Evolutionary conservation across 1,140 invertebrate genomes (phyloP), one percentile per base, ranked within the genome.

Genomic region (Oscheius sp.): DNA sequence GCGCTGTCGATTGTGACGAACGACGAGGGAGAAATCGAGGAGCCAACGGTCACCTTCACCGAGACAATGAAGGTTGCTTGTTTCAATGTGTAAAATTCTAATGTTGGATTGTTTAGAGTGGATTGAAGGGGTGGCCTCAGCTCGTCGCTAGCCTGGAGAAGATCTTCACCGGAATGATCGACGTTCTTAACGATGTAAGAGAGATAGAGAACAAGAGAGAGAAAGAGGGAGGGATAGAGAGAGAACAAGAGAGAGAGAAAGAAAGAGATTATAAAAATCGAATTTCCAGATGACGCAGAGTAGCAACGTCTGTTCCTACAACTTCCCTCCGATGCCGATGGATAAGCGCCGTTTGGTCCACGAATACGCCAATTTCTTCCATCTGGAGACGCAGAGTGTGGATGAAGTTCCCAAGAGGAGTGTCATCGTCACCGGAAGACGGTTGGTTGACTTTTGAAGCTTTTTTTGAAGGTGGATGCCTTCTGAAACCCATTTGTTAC

Each of bases 391-490:
- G 73, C 90, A 92, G 55, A 92, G 93, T 55, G 95, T 95, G 84
- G 95, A 97, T 87, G 89, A 91, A 32, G 94, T 97, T 84, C 94
- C 94, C 0, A 95, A 95, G 82, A 88, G 93, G 70, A 97, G 95
- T 87, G 91, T 97, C 13, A 92, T 96, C 29, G 93, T 91, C 3
- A 96, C 92, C 26, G 95, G 94, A 35, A 88, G 89, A 52, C 92
- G 89, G 86, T 63, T 23, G 42, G 23, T 45, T 45, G 15, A 45
- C 42, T 18, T 45, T 18, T 45, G 42, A 23, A 45, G 15, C 18
- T 45, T 45, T 45, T 45, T 45, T 15, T 18, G 18, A 45, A n/a
- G n/a, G n/a, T n/a, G n/a, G n/a, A n/a, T n/a, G n/a, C n/a, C n/a
- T n/a, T n/a, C n/a, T n/a, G n/a, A n/a, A n/a, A n/a, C n/a, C n/a